Conservation (phyloP, 2,888 invertebrate species). For the Papilio protenor region DNA sequence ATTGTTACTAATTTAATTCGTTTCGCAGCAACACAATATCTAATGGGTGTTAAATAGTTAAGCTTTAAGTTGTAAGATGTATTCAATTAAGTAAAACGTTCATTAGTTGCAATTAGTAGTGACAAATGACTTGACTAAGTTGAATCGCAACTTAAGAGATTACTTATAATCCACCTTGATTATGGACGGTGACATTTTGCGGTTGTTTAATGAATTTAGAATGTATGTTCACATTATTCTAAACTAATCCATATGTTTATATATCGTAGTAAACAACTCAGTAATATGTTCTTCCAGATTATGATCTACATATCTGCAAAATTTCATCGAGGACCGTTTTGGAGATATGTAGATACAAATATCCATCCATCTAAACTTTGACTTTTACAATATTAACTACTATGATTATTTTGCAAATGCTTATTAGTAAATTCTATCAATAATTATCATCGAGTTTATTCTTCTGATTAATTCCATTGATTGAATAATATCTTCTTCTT, state of each 20-base stretch:
- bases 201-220: slow-evolving; percentile 27
- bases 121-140: slow-evolving; percentile 40
- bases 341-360: too few relatives aligned
- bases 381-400: too few relatives aligned
- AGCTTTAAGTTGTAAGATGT: slow-evolving; percentile 20
- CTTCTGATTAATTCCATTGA: too few relatives aligned
- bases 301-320: too few relatives aligned
- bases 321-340: too few relatives aligned
- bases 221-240: not conserved
- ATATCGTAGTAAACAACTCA: too few relatives aligned
- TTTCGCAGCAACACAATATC: slow-evolving; percentile 5
- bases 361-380: too few relatives aligned
- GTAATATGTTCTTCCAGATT: too few relatives aligned
- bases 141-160: slow-evolving; percentile 20
- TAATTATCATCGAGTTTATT: too few relatives aligned
- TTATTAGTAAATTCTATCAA: too few relatives aligned
- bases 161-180: slow-evolving; percentile 28
- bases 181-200: slow-evolving; percentile 21
- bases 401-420: too few relatives aligned
- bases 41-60: slow-evolving; percentile 29
- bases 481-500: not conserved
- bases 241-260: not conserved
- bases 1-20: slow-evolving; percentile 4
- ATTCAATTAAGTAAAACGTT: slow-evolving; percentile 34
- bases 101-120: slow-evolving; percentile 37